Evolutionary conservation across 2,888 invertebrate species (phyloP).

Genomic region (Teleiodes luculella): DNA sequence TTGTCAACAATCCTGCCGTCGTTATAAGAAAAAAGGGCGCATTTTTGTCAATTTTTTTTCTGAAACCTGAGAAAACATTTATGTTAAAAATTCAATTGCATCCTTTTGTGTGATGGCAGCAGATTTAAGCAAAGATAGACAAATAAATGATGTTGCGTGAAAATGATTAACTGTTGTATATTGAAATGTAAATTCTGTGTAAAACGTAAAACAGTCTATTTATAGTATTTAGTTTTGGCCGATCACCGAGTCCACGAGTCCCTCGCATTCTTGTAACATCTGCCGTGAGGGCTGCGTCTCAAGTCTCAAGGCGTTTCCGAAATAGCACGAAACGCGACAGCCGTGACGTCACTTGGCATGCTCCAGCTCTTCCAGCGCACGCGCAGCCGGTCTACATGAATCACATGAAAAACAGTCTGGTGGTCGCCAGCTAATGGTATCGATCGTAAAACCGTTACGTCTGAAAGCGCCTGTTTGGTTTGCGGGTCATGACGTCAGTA

Average conservation of each 20-base stretch:
- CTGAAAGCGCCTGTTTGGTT: constrained; percentile 8
- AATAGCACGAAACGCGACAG: constrained; percentile 36
- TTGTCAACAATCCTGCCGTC: too few species aligned
- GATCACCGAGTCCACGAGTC: not conserved
- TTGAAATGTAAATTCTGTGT: not conserved
- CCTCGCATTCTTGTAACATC: constrained; percentile 2
- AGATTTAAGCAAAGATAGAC: too few species aligned
- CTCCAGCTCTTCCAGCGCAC: constrained; percentile 7
- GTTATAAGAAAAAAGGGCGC: too few species aligned
- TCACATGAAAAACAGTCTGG: constrained; percentile 5
- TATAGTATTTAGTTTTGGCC: not conserved
- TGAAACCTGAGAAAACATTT: too few species aligned
- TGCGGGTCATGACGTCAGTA: not conserved
- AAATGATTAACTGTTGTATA: too few species aligned
- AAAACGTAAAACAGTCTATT: not conserved
- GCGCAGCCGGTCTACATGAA: not conserved
- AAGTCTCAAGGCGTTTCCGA: constrained; percentile 36
- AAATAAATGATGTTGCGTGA: too few species aligned
- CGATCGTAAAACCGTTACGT: constrained; percentile 14
- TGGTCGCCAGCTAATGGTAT: not conserved
- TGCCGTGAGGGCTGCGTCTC: constrained; percentile 2
- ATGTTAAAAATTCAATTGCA: too few species aligned
- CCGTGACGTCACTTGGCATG: constrained; percentile 42
- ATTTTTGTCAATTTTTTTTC: too few species aligned
- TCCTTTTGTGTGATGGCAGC: too few species aligned